Evolutionary conservation across 1,140 invertebrate species (phyloP).

Genomic region (Drosophila asahinai): DNA sequence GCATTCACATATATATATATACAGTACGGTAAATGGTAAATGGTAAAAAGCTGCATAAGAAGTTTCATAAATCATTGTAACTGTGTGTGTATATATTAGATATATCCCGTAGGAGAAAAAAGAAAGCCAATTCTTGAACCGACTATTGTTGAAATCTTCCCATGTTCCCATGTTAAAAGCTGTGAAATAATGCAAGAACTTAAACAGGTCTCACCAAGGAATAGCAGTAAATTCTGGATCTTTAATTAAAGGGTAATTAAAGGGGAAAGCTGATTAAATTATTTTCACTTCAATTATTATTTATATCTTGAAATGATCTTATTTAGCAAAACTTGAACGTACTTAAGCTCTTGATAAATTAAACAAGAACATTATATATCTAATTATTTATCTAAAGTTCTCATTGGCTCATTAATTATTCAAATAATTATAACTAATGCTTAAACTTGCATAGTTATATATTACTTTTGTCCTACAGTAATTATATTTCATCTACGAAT

Average conservation of each 20-base stretch:
- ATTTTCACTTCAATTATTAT: not conserved
- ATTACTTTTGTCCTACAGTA: too few species aligned
- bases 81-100: conserved; percentile 40
- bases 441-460: not conserved
- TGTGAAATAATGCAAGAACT: conserved; percentile 16
- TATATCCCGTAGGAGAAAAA: conserved; percentile 22
- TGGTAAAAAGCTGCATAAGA: conserved; percentile 14
- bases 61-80: conserved; percentile 30
- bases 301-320: too few species aligned
- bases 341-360: too few species aligned
- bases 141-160: conserved; percentile 21
- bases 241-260: too few species aligned
- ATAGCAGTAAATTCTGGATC: conserved; percentile 28
- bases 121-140: conserved; percentile 25
- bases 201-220: conserved; percentile 5
- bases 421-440: not conserved
- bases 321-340: too few species aligned
- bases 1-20: conserved; percentile 21
- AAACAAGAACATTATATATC: too few species aligned
- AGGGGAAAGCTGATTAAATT: not conserved
- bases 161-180: conserved; percentile 19
- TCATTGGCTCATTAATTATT: not conserved
- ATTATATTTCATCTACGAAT: too few species aligned
- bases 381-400: not conserved
- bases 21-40: conserved; percentile 21